Evolutionary conservation across 1,140 invertebrate species (phyloP).

Genomic region (Cotesia typhae): DNA sequence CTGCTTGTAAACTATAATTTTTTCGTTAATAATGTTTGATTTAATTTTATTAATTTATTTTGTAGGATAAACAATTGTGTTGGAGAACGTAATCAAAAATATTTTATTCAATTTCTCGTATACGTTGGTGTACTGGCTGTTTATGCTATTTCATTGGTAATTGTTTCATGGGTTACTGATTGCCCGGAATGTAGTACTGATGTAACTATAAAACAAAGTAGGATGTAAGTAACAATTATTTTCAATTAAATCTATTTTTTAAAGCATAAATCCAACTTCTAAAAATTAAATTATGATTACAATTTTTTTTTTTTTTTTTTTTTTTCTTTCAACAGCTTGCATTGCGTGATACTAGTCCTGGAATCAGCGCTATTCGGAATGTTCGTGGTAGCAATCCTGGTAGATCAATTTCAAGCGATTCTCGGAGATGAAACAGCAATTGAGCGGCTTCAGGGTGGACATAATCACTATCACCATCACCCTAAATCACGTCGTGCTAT

Average conservation of each 20-base stretch:
- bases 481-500: slow-evolving; percentile 73
- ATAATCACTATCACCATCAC: slow-evolving; percentile 69
- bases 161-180: slow-evolving; percentile 79
- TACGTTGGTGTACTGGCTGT: slow-evolving; percentile 74
- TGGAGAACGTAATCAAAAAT: slow-evolving; percentile 93
- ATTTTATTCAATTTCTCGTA: slow-evolving; percentile 92
- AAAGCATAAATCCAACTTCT: no score
- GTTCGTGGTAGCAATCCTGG: slow-evolving; percentile 88
- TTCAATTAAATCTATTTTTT: slow-evolving; percentile 11
- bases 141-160: slow-evolving; percentile 78
- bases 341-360: slow-evolving; percentile 84
- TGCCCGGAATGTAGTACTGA: slow-evolving; percentile 76
- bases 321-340: slow-evolving; percentile 70
- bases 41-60: slow-evolving; percentile 44
- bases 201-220: slow-evolving; percentile 75
- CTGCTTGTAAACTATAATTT: no score
- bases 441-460: slow-evolving; percentile 76
- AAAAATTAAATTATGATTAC: no score
- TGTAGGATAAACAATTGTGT: slow-evolving; percentile 93
- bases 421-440: slow-evolving; percentile 83
- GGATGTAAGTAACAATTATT: slow-evolving; percentile 73
- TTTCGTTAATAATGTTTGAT: slow-evolving; percentile 28
- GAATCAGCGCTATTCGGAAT: slow-evolving; percentile 88
- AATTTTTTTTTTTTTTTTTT: no score
- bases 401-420: slow-evolving; percentile 89